phyloP scores from a whole-genome alignment of 2,888 invertebrate species.

The Dynastes maya region DNA sequence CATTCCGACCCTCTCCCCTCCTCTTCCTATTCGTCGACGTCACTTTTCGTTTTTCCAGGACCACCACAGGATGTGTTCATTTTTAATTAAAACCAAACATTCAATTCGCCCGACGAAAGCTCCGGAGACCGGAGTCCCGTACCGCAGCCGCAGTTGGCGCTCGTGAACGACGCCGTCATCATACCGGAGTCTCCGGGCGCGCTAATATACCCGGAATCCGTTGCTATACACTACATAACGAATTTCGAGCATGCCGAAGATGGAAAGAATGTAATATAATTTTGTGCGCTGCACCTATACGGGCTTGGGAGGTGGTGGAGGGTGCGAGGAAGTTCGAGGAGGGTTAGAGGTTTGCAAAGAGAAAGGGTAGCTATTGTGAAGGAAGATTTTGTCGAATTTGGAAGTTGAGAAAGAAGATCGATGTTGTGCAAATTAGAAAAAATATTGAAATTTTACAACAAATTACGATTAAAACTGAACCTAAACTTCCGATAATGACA shows the following conservation, averaged over 20 bases:
- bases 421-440: no score
- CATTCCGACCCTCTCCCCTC: not conserved
- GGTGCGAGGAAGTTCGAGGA: no score
- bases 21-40: not conserved
- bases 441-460: no score
- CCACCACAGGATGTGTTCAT: conserved; percentile 35
- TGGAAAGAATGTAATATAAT: conserved; percentile 46
- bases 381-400: no score
- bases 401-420: no score
- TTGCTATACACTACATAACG: conserved; percentile 19
- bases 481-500: no score
- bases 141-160: not conserved
- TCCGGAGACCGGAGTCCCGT: conserved; percentile 11
- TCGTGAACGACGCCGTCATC: conserved; percentile 18
- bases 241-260: conserved; percentile 42
- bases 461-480: no score
- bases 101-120: conserved; percentile 28
- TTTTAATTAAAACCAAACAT: conserved; percentile 49
- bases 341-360: no score
- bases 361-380: no score
- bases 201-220: conserved; percentile 24
- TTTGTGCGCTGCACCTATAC: conserved; percentile 15
- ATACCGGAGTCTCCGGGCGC: conserved; percentile 6
- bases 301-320: no score
- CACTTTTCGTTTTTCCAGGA: not conserved